These are phyloP conservation scores for Syrista parreyssii DNA, from an alignment of 2,888 invertebrate species.

Conservation along the genomic window DNA sequence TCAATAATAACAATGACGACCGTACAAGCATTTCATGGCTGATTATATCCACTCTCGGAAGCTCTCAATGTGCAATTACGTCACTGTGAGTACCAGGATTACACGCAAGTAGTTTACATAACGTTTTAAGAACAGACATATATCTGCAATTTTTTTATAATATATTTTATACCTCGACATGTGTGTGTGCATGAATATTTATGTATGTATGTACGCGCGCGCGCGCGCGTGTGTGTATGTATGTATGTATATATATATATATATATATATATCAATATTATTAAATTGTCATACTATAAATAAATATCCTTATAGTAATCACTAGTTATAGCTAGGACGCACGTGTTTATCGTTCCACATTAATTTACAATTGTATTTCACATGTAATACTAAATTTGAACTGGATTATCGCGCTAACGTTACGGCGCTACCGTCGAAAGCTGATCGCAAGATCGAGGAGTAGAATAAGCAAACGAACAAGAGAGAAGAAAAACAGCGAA, in stretches of 20 bases:
- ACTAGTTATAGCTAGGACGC: slow-evolving; percentile 41
- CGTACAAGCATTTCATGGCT: too few species aligned
- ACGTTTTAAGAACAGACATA: slow-evolving; percentile 11
- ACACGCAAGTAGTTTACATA: too few species aligned
- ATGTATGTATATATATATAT: slow-evolving; percentile 24
- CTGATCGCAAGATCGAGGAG: too few species aligned
- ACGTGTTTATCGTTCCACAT: slow-evolving; percentile 26
- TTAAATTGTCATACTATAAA: slow-evolving; percentile 37
- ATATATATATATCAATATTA: slow-evolving; percentile 36
- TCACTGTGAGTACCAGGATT: too few species aligned
- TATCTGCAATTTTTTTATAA: slow-evolving; percentile 8
- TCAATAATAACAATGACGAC: too few species aligned
- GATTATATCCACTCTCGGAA: too few species aligned
- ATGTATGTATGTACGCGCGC: slow-evolving; percentile 15
- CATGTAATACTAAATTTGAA: slow-evolving; percentile 39
- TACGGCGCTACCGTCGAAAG: too few species aligned
- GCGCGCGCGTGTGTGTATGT: background rate
- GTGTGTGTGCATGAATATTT: slow-evolving; percentile 26
- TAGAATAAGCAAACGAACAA: too few species aligned
- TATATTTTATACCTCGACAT: slow-evolving; percentile 24
- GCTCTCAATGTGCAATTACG: too few species aligned
- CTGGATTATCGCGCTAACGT: slow-evolving; percentile 22
- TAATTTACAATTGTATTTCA: slow-evolving; percentile 26
- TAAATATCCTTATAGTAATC: slow-evolving; percentile 47
- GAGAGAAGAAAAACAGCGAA: too few species aligned